These are phyloP conservation scores for Morone chrysops DNA, from an alignment of 2,113 vertebrate species.

Conservation along the genomic window DNA sequence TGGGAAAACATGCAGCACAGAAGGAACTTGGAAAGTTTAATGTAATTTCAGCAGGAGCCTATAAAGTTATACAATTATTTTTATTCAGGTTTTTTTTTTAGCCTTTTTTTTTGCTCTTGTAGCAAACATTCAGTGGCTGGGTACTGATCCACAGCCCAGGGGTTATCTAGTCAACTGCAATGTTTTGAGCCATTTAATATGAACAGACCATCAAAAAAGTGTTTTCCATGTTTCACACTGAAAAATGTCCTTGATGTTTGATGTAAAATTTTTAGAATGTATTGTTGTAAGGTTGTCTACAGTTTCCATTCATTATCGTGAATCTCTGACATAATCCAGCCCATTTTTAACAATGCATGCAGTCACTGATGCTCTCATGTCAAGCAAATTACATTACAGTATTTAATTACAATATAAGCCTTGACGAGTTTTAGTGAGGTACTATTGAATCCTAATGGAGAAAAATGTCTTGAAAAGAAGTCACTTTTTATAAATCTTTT, in stretches of 20 bases:
- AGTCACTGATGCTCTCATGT: not conserved
- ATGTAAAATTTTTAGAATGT: not conserved
- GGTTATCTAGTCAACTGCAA: not conserved
- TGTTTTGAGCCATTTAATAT: not conserved
- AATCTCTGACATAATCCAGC: not conserved
- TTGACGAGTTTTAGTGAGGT: conserved; percentile 1
- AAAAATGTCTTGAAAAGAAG: conserved; percentile 1
- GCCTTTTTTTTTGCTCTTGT: not conserved
- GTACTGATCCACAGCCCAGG: not conserved
- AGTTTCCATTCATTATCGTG: not conserved
- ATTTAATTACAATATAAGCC: not conserved
- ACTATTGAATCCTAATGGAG: conserved; percentile 7
- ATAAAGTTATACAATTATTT: too few relatives aligned
- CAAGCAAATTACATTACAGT: not conserved
- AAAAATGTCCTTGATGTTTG: not conserved
- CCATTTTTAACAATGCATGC: not conserved
- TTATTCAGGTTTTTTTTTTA: too few relatives aligned
- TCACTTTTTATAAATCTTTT: not conserved
- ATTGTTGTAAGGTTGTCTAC: not conserved
- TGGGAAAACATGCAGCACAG: not conserved
- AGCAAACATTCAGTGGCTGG: not conserved
- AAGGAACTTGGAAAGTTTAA: not conserved
- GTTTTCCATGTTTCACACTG: too few relatives aligned
- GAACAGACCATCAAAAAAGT: not conserved
- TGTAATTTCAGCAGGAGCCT: not conserved